A percentile compares a stretch with the other conserved stretches of the same genome.
Evolutionary conservation across 2,113 vertebrate genomes (phyloP).

Genomic region (Solea solea): DNA sequence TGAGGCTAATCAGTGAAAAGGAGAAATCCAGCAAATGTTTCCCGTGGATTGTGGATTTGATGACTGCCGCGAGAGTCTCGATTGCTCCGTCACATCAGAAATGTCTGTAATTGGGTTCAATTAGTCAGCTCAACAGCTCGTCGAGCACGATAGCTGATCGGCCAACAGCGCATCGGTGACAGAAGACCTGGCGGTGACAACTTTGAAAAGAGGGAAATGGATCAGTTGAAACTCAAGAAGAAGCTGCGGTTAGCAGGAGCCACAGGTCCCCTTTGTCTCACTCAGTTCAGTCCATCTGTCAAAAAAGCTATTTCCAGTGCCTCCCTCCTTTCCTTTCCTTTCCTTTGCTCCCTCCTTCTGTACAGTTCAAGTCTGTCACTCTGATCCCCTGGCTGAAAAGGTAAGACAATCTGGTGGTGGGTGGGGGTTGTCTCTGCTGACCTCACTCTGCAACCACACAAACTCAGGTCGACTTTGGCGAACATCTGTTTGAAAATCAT

Average conservation of each 20-base stretch:
- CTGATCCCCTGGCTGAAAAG: slow-evolving; percentile 48
- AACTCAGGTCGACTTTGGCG: slow-evolving; percentile 23
- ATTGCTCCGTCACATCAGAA: slow-evolving; percentile 39
- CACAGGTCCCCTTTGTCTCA: slow-evolving; percentile 39
- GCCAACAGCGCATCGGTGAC: slow-evolving; percentile 7
- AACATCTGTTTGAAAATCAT: slow-evolving; percentile 20
- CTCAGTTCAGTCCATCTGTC: slow-evolving; percentile 53
- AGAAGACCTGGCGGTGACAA: slow-evolving; percentile 43
- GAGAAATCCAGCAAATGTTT: slow-evolving; percentile 27
- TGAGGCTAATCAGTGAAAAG: slow-evolving; percentile 31
- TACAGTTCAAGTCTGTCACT: slow-evolving; percentile 33
- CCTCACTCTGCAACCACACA: slow-evolving; percentile 13
- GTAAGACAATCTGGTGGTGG: slow-evolving; percentile 54
- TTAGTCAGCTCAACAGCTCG: slow-evolving; percentile 43
- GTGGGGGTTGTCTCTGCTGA: not conserved
- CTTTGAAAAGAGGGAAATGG: not conserved
- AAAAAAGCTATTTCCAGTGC: slow-evolving; percentile 65
- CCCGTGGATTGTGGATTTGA: slow-evolving; percentile 23
- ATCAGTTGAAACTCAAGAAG: not conserved
- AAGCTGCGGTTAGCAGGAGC: slow-evolving; percentile 45
- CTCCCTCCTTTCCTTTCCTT: slow-evolving; percentile 22
- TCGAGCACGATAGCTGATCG: slow-evolving; percentile 36
- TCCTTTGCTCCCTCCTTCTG: slow-evolving; percentile 25
- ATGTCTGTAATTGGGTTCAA: slow-evolving; percentile 46
- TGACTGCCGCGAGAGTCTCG: slow-evolving; percentile 22